Conservation (phyloP, 2,113 vertebrate species). For the Cnemophilus loriae region DNA sequence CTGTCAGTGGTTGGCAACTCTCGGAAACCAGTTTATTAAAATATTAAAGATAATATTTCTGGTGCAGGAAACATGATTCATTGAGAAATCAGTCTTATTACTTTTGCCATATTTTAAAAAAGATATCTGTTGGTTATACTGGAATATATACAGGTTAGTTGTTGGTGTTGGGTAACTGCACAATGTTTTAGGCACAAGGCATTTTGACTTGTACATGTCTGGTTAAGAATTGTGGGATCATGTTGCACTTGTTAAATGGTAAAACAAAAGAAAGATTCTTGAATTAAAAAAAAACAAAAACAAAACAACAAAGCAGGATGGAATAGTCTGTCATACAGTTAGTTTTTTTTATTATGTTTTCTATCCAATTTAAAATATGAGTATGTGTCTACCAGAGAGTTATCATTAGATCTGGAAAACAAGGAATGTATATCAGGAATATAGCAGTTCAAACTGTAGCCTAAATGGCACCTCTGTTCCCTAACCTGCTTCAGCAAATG, state of each 20-base stretch:
- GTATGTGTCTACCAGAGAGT: neutral
- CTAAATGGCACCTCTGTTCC: neutral
- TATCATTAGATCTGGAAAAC: neutral
- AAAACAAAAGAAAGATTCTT: neutral
- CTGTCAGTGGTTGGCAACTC: neutral
- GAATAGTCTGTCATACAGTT: neutral
- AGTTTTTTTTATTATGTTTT: neutral
- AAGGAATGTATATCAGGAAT: neutral
- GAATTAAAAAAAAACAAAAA: neutral
- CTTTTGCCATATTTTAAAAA: neutral
- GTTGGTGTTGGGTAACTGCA: neutral
- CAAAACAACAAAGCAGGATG: neutral
- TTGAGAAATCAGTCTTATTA: neutral
- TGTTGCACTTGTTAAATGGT: neutral
- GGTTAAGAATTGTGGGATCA: neutral
- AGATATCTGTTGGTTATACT: neutral
- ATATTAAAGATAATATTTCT: neutral
- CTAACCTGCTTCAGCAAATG: neutral
- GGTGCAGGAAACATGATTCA: neutral
- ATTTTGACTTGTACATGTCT: neutral
- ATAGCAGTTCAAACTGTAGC: neutral
- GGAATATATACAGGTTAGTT: neutral
- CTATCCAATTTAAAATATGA: neutral
- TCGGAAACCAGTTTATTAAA: slow-evolving; percentile 1
- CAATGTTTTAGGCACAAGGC: neutral